These are phyloP conservation scores for Leuctra nigra DNA, from an alignment of 2,888 invertebrate genomes.

Conservation along the genomic window DNA sequence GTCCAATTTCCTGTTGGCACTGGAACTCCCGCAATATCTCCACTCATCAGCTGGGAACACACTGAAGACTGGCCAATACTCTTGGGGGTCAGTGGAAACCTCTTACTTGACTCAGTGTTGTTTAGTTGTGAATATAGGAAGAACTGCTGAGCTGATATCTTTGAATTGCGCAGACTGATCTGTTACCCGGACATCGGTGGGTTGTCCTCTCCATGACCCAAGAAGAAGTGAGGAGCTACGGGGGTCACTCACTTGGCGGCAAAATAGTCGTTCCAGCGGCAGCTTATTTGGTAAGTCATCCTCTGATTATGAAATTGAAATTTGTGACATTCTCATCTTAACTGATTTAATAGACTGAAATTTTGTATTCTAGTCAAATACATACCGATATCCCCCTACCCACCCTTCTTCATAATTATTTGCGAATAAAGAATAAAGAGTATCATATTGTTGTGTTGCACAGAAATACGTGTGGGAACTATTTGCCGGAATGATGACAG, in stretches of 20 bases:
- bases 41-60: conserved; percentile 53
- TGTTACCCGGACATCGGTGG: conserved; percentile 22
- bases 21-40: conserved; percentile 49
- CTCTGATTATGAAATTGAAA: too few species aligned
- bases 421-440: too few species aligned
- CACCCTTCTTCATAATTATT: too few species aligned
- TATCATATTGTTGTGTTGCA: background rate
- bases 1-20: conserved; percentile 48
- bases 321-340: too few species aligned
- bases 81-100: too few species aligned
- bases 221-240: conserved; percentile 32
- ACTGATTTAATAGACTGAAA: too few species aligned
- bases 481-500: conserved; percentile 1
- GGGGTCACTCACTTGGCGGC: conserved; percentile 47
- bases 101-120: too few species aligned
- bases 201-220: conserved; percentile 32
- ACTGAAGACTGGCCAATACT: conserved; percentile 44
- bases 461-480: conserved; percentile 20
- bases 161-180: too few species aligned
- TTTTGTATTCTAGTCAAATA: too few species aligned
- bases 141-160: too few species aligned
- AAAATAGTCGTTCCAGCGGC: conserved; percentile 46
- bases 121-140: too few species aligned
- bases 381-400: too few species aligned
- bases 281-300: conserved; percentile 2